These are phyloP conservation scores for Podocnemis expansa DNA, from an alignment of 2,113 vertebrate species.

Conservation along the genomic window DNA sequence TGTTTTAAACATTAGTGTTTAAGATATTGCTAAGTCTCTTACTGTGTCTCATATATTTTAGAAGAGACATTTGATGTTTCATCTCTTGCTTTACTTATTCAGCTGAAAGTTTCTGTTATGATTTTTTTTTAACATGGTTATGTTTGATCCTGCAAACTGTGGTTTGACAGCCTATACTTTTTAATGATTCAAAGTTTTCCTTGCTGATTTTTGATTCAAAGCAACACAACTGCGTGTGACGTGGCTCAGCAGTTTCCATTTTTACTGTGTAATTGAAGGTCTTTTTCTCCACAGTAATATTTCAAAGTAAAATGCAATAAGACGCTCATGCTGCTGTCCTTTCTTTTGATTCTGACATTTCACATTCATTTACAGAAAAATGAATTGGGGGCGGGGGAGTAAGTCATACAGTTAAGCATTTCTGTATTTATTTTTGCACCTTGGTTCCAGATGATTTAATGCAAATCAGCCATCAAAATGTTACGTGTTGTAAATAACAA, in stretches of 20 bases:
- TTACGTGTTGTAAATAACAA: conserved; percentile 21
- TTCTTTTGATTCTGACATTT: conserved; percentile 24
- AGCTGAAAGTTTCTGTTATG: background rate
- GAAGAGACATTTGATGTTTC: background rate
- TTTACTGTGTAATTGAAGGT: background rate
- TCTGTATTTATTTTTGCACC: conserved; percentile 18
- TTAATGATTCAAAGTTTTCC: conserved; percentile 1
- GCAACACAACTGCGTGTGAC: background rate
- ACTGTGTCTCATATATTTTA: background rate
- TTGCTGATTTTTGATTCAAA: conserved; percentile 5
- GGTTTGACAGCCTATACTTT: conserved; percentile 18
- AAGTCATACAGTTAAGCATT: background rate
- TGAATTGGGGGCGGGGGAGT: background rate
- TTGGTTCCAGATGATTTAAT: conserved; percentile 1
- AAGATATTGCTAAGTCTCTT: background rate
- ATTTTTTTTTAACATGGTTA: background rate
- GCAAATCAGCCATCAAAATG: background rate
- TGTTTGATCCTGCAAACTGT: conserved; percentile 42
- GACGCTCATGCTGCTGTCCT: background rate
- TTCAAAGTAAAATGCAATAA: conserved; percentile 34
- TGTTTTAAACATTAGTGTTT: background rate
- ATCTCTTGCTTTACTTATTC: background rate
- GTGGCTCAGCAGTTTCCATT: background rate
- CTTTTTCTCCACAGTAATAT: conserved; percentile 12
- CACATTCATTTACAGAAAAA: conserved; percentile 35